Conservation (phyloP, 2,113 vertebrate genomes). For the Oryzias curvinotus region DNA sequence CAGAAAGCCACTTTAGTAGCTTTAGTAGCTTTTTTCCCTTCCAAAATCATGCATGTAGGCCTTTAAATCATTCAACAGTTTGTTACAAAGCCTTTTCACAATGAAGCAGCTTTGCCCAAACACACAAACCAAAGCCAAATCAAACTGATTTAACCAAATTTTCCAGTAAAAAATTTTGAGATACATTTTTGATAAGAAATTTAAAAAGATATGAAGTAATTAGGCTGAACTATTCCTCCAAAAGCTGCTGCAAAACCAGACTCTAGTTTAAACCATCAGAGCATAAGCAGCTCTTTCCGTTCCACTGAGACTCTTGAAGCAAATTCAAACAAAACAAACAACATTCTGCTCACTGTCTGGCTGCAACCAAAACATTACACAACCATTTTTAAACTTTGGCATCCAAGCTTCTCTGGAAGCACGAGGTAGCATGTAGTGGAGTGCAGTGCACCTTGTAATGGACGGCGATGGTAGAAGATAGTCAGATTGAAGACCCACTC, state of each 20-base stretch:
- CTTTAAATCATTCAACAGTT: no score
- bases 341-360: conserved; percentile 1
- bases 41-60: not conserved
- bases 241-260: not conserved
- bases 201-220: not conserved
- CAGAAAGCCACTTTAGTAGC: not conserved
- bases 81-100: no score
- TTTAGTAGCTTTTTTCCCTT: not conserved
- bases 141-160: no score
- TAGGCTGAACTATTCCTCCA: not conserved
- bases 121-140: no score
- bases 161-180: no score
- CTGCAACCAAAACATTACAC: conserved; percentile 11
- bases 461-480: no score
- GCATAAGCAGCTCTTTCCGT: not conserved
- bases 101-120: no score
- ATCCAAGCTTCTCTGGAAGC: conserved; percentile 15
- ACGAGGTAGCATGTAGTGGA: not conserved
- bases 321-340: conserved; percentile 29
- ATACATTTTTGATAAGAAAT: no score
- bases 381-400: not conserved
- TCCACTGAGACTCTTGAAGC: not conserved
- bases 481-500: no score
- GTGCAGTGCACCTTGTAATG: no score
- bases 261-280: conserved; percentile 5